Evolutionary conservation across 1,140 invertebrate genomes (phyloP).

Genomic region (Lepeophtheirus salmonis): DNA sequence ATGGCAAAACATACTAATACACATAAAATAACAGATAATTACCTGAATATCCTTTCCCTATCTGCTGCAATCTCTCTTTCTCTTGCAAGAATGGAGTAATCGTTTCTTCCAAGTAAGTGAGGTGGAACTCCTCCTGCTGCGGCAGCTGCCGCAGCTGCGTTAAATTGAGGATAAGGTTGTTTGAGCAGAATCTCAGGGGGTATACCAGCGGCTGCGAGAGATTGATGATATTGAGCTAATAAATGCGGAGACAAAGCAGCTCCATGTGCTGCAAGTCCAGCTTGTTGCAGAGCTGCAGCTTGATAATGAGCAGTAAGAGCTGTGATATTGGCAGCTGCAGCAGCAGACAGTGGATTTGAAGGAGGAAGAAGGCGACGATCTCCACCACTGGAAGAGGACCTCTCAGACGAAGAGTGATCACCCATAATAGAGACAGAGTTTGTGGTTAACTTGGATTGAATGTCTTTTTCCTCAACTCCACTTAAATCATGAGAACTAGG

Average conservation of each 20-base stretch:
- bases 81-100: conserved; percentile 16
- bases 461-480: no score
- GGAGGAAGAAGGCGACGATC: not conserved
- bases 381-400: not conserved
- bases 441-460: no score
- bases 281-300: not conserved
- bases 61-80: conserved; percentile 26
- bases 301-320: not conserved
- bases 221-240: not conserved
- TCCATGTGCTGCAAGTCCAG: no score
- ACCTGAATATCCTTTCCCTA: conserved; percentile 25
- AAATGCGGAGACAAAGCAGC: not conserved
- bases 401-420: not conserved
- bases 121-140: not conserved
- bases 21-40: no score
- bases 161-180: not conserved
- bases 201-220: not conserved
- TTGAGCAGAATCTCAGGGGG: not conserved
- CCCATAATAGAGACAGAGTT: not conserved
- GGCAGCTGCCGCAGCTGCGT: no score
- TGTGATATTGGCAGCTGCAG: not conserved
- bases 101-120: not conserved
- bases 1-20: no score
- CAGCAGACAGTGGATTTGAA: not conserved
- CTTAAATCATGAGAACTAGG: conserved; percentile 2